A percentile compares a stretch with the other conserved stretches of the same genome.
Conservation (phyloP, 2,888 invertebrate species). For the Julus scanicus region DNA sequence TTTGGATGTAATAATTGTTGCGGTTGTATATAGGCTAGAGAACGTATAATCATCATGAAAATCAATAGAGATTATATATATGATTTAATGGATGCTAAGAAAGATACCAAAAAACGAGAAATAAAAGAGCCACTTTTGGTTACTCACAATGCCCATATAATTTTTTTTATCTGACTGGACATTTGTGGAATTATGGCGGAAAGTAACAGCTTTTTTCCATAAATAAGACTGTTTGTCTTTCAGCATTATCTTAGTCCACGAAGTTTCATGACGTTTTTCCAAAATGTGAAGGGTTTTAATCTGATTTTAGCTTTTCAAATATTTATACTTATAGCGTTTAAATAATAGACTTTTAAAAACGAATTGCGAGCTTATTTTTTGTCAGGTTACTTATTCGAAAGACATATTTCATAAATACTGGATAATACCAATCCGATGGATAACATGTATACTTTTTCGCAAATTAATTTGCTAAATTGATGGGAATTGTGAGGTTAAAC, state of each 20-base stretch:
- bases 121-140: background rate
- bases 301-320: constrained; percentile 5
- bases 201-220: constrained; percentile 22
- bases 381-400: too few species aligned
- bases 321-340: background rate
- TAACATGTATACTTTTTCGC: too few species aligned
- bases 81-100: background rate
- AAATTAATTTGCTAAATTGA: too few species aligned
- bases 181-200: background rate
- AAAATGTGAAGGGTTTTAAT: background rate
- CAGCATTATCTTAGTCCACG: background rate
- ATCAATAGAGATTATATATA: constrained; percentile 29
- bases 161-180: background rate
- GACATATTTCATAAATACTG: too few species aligned
- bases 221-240: background rate
- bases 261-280: background rate
- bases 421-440: too few species aligned
- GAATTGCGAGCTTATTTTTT: too few species aligned
- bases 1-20: constrained; percentile 36
- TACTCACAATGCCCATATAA: background rate
- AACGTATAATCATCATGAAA: background rate
- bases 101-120: background rate
- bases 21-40: background rate
- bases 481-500: too few species aligned
- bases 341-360: too few species aligned